Base-by-base conservation (phyloP, 1,140 invertebrate species). In the Drosophila azteca region DNA sequence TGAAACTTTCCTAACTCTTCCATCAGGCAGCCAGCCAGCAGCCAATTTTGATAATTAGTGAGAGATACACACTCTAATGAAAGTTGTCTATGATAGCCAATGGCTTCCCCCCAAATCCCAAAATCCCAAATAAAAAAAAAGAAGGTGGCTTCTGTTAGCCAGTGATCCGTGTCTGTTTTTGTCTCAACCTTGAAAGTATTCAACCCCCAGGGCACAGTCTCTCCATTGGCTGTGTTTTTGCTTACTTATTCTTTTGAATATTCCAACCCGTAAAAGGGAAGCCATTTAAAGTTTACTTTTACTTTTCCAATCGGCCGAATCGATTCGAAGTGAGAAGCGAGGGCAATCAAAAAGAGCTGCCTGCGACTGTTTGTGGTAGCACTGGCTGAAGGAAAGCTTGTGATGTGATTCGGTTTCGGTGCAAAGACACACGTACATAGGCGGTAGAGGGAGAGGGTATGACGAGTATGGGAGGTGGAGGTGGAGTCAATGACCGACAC, bases 11-110 rank as follows among this genome's bases (percentile, higher is more conserved):
- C 73, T 39, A 77, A 45, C 53, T 31, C 55, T 31, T 29, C 46
- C n/a, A 60, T 11, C 44, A 51, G 61, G 58, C 44, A 54, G 43
- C 65, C 20, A 46, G 31, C 35, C 13, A 48, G 9, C 52, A 45
- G 15, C 35, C 52, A 31, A 50, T 15, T 26, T 55, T 49, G 60
- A 74, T 81, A 81, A 78, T 82, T 83, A 81, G 63, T 82, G 78
- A 81, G 72, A 77, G 61, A 77, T 49, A 63, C 15, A 59, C 53
- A 41, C 59, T 69, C 63, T 48, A 63, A 79, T 52, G 78, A 80
- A 80, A 80, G 78, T 77, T 79, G 60, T 24, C 29, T 22, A 17
- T 45, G 58, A 39, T 65, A 9, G 20, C n/a, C 7, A 61, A 58
- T 58, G 45, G 24, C 15, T 2, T 7, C 11, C 35, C 35, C 13